These are phyloP conservation scores for Agonopterix arenella DNA, from an alignment of 2,888 invertebrate genomes.

Conservation along the genomic window DNA sequence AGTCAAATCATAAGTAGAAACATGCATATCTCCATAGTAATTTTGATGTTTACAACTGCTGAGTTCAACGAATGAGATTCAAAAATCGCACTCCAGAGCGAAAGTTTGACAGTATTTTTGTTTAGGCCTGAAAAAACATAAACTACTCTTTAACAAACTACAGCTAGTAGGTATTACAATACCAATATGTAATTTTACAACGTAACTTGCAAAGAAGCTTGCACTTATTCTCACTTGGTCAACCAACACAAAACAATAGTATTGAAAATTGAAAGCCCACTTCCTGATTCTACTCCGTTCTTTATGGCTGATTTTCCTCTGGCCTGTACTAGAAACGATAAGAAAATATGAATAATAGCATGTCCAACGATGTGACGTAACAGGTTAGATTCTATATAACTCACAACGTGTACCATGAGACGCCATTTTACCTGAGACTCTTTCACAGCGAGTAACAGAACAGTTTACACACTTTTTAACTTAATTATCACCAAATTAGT, in stretches of 20 bases:
- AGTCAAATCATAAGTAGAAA: too few species aligned
- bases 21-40: too few species aligned
- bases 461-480: slow-evolving; percentile 32
- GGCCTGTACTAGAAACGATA: slow-evolving; percentile 33
- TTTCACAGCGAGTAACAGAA: slow-evolving; percentile 26
- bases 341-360: slow-evolving; percentile 45
- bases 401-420: slow-evolving; percentile 35
- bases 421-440: slow-evolving; percentile 58
- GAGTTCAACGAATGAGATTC: too few species aligned
- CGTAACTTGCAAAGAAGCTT: too few species aligned
- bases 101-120: too few species aligned
- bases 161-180: too few species aligned
- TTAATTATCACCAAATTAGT: slow-evolving; percentile 37
- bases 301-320: slow-evolving; percentile 32
- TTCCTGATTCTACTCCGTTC: not conserved
- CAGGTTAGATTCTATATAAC: slow-evolving; percentile 52
- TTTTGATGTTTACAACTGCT: too few species aligned
- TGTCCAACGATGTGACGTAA: slow-evolving; percentile 53
- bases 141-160: too few species aligned
- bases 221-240: not conserved
- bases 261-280: slow-evolving; percentile 2
- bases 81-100: too few species aligned
- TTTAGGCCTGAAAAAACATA: too few species aligned
- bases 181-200: too few species aligned
- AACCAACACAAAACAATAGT: not conserved